Evolutionary conservation across 2,888 invertebrate genomes (phyloP).

Genomic region (Anodontia alba): DNA sequence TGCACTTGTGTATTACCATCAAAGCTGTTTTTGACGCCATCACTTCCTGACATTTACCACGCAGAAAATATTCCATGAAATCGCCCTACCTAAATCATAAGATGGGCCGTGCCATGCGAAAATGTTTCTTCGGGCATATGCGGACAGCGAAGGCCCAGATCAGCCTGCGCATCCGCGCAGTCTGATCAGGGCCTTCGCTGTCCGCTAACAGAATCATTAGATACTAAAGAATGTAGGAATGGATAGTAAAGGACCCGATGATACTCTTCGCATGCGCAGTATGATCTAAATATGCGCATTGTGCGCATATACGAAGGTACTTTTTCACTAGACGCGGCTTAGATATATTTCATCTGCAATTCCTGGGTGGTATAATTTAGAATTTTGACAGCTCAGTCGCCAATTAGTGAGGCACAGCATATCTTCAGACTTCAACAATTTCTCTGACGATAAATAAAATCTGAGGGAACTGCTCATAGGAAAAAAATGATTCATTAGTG

Average conservation of each 20-base stretch:
- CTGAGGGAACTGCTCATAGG: slow-evolving; percentile 41
- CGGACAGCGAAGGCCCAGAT: too few relatives aligned
- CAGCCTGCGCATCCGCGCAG: too few relatives aligned
- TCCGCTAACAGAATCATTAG: too few relatives aligned
- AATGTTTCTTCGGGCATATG: too few relatives aligned
- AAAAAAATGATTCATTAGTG: slow-evolving; percentile 56
- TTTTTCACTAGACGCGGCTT: too few relatives aligned
- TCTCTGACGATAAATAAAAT: slow-evolving; percentile 42
- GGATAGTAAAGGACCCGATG: too few relatives aligned
- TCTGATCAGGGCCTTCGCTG: too few relatives aligned
- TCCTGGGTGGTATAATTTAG: slow-evolving; percentile 24
- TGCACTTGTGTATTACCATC: slow-evolving; percentile 24
- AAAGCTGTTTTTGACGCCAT: slow-evolving; percentile 23
- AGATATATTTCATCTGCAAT: slow-evolving; percentile 20
- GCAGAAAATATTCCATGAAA: slow-evolving; percentile 13
- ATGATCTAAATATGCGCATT: too few relatives aligned
- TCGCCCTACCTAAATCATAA: slow-evolving; percentile 10
- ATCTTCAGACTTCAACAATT: slow-evolving; percentile 43
- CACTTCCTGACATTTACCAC: slow-evolving; percentile 25
- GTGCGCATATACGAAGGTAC: too few relatives aligned
- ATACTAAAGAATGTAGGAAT: too few relatives aligned
- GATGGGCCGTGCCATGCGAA: too few relatives aligned
- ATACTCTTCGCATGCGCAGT: too few relatives aligned
- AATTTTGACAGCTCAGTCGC: slow-evolving; percentile 46
- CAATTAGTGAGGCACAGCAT: slow-evolving; percentile 55